Evolutionary conservation across 2,888 invertebrate species (phyloP), one percentile per base, ranked within the genome.

Genomic region (Amphimallon solstitiale): DNA sequence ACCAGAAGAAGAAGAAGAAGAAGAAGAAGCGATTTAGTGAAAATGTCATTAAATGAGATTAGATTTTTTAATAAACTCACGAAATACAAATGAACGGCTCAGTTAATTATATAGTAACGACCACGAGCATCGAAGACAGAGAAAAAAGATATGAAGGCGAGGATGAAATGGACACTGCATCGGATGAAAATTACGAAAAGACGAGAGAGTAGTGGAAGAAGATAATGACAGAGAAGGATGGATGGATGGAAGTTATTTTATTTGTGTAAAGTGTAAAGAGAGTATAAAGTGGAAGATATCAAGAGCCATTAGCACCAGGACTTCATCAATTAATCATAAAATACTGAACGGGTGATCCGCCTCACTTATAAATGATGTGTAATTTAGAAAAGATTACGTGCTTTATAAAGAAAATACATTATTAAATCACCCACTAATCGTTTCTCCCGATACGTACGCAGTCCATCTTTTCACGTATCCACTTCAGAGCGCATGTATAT

Each of bases 361-460:
- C 79, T 75, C 77, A 74, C 74, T 76, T 77, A 79, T 80, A 81
- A 80, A 81, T 80, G 80, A 79, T 75, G 78, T 80, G 79, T 81
- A 81, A 81, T 81, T 81, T 80, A 77, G 76, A 78, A 78, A 77
- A 79, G 79, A 80, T 81, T 81, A 81, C 77, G 80, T 74, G 79
- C 76, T 80, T 79, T 79, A 80, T 79, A 79, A 76, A 76, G 77
- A 77, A 78, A 76, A 76, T 75, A 78, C 76, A 78, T 78, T 77
- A 79, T 80, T 80, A 79, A 79, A 79, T 79, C 79, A 78, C 75
- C 73, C 75, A 75, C 78, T 79, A 79, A 80, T 79, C 78, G 76
- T 70, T 72, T 67, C 68, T 65, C 63, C n/a, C 43, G 15, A 40
- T 51, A 15, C 19, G 15, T 35, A 35, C 29, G 21, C 29, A 15